Base-by-base conservation (phyloP, 2,113 vertebrate genomes). In the Jaculus jaculus region DNA sequence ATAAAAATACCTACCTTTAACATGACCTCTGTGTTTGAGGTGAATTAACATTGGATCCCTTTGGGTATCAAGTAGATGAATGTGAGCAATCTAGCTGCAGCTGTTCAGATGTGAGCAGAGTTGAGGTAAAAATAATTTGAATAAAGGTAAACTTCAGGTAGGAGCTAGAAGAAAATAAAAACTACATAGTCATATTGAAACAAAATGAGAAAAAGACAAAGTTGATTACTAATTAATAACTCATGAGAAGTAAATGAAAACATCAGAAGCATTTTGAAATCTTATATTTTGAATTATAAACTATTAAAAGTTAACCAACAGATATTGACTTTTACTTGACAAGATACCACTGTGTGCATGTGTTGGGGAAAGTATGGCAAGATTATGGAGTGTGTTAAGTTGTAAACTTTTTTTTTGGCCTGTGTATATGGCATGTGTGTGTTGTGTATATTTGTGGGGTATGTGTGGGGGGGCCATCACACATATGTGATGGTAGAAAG, bases 1-100 rank as follows among this genome's bases (percentile, higher is more conserved):
- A 74, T 94, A 92, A 89, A 93, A 96, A 84, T 89, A 47, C 7
- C 6, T 71, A 92, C 82, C 74, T 1, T 68, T 88, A 83, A 66
- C 11, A 71, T 74, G 74, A 89, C 28, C 47, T 73, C 23, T 79
- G 4, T 77, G 61, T 66, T 86, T 39, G 68, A 84, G 32, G 89
- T 13, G 42, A 83, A 47, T 65, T 89, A 79, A 90, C 86, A 92
- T 24, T 83, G 21, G 72, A 58, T 66, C 60, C 9, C 24, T 86
- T 92, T 42, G n/a, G 30, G 15, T 81, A 90, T 92, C 91, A 92
- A 88, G 78, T 34, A 63, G 12, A 23, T 37, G 15, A 63, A 78
- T 61, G 30, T 80, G 77, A 80, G 26, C 81, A 30, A 79, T 68
- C 87, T 85, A 73, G 23, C n/a, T 39, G n/a, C 20, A 77, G 34